A percentile compares a stretch with the other conserved stretches of the same genome.
Evolutionary conservation across 2,797 vertebrate species (phyloP).

Genomic region (Australoheros facetus): DNA sequence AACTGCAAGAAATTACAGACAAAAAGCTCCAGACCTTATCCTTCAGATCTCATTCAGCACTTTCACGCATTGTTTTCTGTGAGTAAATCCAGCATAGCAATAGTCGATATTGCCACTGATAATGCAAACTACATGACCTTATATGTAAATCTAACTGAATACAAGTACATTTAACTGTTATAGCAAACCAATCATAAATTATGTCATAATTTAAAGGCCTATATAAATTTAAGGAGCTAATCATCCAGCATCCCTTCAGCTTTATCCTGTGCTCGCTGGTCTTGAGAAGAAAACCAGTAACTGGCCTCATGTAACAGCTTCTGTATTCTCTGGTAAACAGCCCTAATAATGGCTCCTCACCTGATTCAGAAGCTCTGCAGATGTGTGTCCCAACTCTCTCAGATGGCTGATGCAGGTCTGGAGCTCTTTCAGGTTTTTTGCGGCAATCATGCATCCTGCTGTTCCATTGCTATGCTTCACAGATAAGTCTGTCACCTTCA

Average conservation of each 20-base stretch:
- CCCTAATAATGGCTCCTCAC: slow-evolving; percentile 58
- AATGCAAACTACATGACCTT: neutral
- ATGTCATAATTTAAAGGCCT: neutral
- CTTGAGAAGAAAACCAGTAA: neutral
- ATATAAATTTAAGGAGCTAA: neutral
- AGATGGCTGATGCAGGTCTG: slow-evolving; percentile 79
- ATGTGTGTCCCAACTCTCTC: slow-evolving; percentile 80
- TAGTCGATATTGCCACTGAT: neutral
- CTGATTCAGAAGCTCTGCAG: slow-evolving; percentile 65
- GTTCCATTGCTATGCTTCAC: slow-evolving; percentile 61
- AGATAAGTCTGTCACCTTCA: slow-evolving; percentile 82
- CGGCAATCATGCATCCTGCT: slow-evolving; percentile 64
- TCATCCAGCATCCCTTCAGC: neutral
- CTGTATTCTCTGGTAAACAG: neutral
- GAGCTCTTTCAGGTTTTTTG: slow-evolving; percentile 82
- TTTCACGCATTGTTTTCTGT: neutral
- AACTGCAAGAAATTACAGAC: neutral
- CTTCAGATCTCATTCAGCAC: neutral
- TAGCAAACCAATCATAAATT: neutral
- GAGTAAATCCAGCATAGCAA: neutral
- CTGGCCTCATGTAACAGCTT: neutral
- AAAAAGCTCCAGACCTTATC: neutral
- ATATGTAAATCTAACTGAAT: neutral
- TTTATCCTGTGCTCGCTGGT: neutral
- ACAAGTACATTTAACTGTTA: neutral